These are phyloP conservation scores for Hirtodrosophila alboralis DNA, from an alignment of 2,888 invertebrate species.

Conservation along the genomic window DNA sequence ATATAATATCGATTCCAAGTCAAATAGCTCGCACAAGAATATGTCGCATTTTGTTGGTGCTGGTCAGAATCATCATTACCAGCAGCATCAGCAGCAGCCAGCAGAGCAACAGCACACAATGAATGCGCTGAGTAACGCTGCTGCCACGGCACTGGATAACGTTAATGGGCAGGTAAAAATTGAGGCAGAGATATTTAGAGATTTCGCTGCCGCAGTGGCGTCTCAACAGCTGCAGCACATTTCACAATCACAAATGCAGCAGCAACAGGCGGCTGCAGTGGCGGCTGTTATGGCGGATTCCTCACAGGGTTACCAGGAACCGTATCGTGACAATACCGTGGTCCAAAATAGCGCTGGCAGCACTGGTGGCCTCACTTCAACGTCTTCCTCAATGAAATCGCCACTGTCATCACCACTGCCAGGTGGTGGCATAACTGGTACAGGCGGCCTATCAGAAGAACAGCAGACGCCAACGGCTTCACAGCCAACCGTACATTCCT, in stretches of 20 bases:
- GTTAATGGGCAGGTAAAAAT: constrained; percentile 80
- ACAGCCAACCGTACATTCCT: constrained; percentile 68
- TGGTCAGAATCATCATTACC: constrained; percentile 69
- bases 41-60: constrained; percentile 66
- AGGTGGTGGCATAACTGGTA: constrained; percentile 38
- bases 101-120: constrained; percentile 70
- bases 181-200: constrained; percentile 82
- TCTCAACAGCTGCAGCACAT: constrained; percentile 81
- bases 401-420: constrained; percentile 81
- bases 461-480: constrained; percentile 34
- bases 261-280: constrained; percentile 69
- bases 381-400: constrained; percentile 84
- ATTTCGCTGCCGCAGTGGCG: constrained; percentile 82
- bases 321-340: constrained; percentile 65
- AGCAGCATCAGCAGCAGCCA: constrained; percentile 50
- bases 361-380: constrained; percentile 77
- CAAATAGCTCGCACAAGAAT: constrained; percentile 82
- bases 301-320: constrained; percentile 76
- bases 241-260: constrained; percentile 75
- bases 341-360: constrained; percentile 61
- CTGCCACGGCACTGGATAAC: constrained; percentile 72
- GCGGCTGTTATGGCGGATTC: constrained; percentile 73
- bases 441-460: constrained; percentile 32
- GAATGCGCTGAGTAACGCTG: constrained; percentile 74
- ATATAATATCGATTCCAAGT: constrained; percentile 83